Evolutionary conservation across 1,140 invertebrate genomes (phyloP).

Genomic region (Nebria ingens): DNA sequence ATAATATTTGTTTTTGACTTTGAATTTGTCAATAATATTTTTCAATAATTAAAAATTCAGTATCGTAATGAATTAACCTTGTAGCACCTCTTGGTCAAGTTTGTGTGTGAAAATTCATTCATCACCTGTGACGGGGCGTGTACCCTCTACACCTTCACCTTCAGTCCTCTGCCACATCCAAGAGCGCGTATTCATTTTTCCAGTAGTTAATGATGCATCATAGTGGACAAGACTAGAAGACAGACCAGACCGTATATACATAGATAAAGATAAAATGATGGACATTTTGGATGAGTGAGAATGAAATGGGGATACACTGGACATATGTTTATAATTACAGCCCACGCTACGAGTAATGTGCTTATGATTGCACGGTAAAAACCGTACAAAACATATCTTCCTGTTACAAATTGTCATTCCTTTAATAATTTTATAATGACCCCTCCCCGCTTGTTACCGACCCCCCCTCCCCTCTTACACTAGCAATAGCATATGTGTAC

Average conservation of each 20-base stretch:
- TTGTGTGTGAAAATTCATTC: too few species aligned
- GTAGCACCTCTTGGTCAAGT: too few species aligned
- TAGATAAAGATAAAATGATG: neutral
- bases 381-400: slow-evolving; percentile 32
- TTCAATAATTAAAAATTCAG: too few species aligned
- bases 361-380: slow-evolving; percentile 34
- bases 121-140: too few species aligned
- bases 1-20: too few species aligned
- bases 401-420: slow-evolving; percentile 34
- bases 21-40: too few species aligned
- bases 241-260: neutral
- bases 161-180: too few species aligned
- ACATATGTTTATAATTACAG: slow-evolving; percentile 32
- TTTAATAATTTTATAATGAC: slow-evolving; percentile 33
- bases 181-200: slow-evolving; percentile 4
- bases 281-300: neutral
- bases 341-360: slow-evolving; percentile 28
- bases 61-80: too few species aligned
- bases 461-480: neutral
- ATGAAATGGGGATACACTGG: slow-evolving; percentile 17
- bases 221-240: neutral
- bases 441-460: neutral
- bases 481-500: too few species aligned
- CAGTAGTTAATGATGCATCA: slow-evolving; percentile 5
- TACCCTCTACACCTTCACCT: too few species aligned